Base-by-base conservation (phyloP, 1,140 invertebrate genomes). In the Diorhabda sublineata region DNA sequence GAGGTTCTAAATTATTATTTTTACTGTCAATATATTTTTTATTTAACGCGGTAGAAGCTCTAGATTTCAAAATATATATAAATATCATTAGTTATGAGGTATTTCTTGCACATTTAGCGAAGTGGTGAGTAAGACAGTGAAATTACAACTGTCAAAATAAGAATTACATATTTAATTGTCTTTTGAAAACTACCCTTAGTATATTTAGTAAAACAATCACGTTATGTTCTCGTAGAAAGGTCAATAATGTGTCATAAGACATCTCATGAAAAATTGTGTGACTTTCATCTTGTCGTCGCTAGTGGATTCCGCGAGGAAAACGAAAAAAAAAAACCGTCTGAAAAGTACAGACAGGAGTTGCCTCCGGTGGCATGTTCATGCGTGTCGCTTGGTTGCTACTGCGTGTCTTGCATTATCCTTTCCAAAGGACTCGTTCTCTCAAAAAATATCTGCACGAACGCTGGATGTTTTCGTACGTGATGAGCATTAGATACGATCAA, bases 391-490 rank as follows among this genome's bases (percentile, higher is more conserved):
- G 60, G 42, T 57, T 66, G 45, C 44, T 58, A 45, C 59, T 70
- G 65, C 64, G 69, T 70, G 69, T 67, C 65, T 60, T 70, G 69
- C 64, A 70, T 70, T 70, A 61, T 61, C 43, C 64, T 60, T 61
- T 41, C 59, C 11, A 69, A 64, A 62, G 11, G 47, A 66, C 61
- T 67, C 61, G 42, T 45, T 62, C 64, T 61, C 26, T 26, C 26
- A 52, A 67, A 70, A 70, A 70, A 70, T 70, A 70, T 70, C 64
- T 70, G 69, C 69, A 70, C 69, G 69, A 70, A 70, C 69, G 44
- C 11, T 58, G 41, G 64, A 66, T 61, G 59, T 70, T 62, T 52
- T 64, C 42, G 44, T 66, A 70, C 69, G 69, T 70, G 69, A 60
- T 58, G 42, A 45, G 61, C 60, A 70, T 70, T 58, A 9, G 42